Evolutionary conservation across 2,113 vertebrate species (phyloP).

Genomic region (Pterocles burchelli): DNA sequence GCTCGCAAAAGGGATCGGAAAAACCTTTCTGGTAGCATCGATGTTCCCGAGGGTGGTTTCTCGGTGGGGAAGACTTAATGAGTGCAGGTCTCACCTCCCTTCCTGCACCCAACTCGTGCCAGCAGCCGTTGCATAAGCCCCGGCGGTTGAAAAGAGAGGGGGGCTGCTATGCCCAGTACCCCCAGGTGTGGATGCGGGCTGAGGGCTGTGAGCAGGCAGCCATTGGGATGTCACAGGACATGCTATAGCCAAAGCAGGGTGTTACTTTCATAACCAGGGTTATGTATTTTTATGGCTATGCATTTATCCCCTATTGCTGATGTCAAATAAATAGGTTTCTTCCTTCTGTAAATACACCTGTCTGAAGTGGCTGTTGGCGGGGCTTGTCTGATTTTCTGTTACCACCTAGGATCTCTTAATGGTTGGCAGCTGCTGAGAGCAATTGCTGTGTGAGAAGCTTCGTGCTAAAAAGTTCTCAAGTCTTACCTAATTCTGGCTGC

Average conservation of each 20-base stretch:
- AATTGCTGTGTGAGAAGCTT: not conserved
- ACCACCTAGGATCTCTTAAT: not conserved
- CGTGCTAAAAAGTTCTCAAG: not conserved
- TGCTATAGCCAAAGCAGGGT: rapidly evolving
- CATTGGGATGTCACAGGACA: rapidly evolving
- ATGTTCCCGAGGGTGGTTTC: not conserved
- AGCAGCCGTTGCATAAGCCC: slow-evolving; percentile 63
- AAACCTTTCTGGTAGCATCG: not conserved
- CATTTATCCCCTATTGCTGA: rapidly evolving
- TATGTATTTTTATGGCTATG: rapidly evolving
- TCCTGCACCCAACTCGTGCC: not conserved
- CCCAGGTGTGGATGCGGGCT: not conserved
- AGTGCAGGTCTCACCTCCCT: not conserved
- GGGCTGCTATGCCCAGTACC: not conserved
- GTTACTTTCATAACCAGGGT: not conserved
- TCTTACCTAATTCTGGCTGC: not conserved
- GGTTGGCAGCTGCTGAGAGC: not conserved
- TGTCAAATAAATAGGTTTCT: not conserved
- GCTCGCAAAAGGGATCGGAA: not conserved
- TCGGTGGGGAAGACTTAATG: not conserved
- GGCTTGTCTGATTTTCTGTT: not conserved
- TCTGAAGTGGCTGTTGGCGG: rapidly evolving
- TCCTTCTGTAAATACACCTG: not conserved
- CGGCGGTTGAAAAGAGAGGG: not conserved
- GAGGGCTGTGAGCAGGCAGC: not conserved